Percentiles rank a stretch among this genome's conserved stretches.
These are phyloP conservation scores for Coenonympha glycerion DNA, from an alignment of 2,888 invertebrate genomes.

Conservation along the genomic window DNA sequence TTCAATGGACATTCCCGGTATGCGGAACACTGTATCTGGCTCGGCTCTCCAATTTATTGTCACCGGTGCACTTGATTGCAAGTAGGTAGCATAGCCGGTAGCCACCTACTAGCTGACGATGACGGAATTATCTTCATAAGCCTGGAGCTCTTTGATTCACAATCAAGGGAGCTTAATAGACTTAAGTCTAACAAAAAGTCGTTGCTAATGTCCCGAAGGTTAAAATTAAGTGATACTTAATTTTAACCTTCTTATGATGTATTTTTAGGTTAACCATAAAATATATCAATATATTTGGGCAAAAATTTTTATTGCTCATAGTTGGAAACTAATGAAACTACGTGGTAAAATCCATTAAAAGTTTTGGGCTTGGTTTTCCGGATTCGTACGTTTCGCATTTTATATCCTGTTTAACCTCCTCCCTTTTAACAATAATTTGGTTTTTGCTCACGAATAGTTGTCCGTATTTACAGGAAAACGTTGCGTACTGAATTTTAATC, in stretches of 20 bases:
- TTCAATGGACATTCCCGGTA: conserved; percentile 62
- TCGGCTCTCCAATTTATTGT: conserved; percentile 30
- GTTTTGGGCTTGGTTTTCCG: conserved; percentile 25
- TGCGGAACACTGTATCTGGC: conserved; percentile 47
- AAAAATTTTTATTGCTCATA: neutral
- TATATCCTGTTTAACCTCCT: conserved; percentile 5
- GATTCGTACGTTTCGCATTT: conserved; percentile 15
- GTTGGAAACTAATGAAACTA: conserved; percentile 17
- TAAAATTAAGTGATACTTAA: no score
- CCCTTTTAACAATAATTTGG: conserved; percentile 8
- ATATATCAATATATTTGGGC: neutral
- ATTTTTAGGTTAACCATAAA: no score
- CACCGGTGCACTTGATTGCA: conserved; percentile 23
- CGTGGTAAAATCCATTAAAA: conserved; percentile 26
- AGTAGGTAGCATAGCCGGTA: conserved; percentile 14
- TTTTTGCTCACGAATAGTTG: conserved; percentile 8
- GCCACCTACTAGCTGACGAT: no score
- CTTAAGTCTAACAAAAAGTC: no score
- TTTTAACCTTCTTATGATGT: no score
- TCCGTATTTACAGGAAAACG: neutral
- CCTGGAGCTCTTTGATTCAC: neutral
- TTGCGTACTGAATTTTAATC: neutral
- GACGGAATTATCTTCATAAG: conserved; percentile 1
- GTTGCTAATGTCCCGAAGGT: no score
- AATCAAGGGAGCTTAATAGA: no score